These are phyloP conservation scores for Muntiacus reevesi DNA, from an alignment of 2,113 vertebrate genomes.

Conservation along the genomic window DNA sequence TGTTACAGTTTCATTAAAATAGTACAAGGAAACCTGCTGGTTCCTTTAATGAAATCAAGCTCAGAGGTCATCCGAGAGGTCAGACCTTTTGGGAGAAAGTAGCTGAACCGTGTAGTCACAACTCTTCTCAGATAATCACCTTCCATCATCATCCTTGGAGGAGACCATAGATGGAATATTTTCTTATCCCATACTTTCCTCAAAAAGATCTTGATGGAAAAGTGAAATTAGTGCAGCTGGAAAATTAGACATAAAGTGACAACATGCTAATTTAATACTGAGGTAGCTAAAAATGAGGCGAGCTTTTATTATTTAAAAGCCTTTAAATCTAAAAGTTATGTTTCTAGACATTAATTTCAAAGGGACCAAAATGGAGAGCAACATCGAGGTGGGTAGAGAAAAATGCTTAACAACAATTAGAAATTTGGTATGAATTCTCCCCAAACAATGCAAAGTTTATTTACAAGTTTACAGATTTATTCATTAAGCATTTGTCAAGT, in stretches of 20 bases:
- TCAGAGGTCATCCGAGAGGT: background rate
- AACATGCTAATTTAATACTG: background rate
- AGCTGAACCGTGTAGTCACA: accelerated
- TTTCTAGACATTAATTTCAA: background rate
- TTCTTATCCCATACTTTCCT: background rate
- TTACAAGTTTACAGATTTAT: background rate
- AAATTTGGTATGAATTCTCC: background rate
- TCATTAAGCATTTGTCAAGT: background rate
- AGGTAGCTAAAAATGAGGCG: background rate
- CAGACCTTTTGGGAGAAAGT: background rate
- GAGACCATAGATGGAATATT: background rate
- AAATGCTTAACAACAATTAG: background rate
- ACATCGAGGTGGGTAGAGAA: background rate
- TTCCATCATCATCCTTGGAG: background rate
- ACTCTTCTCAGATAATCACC: background rate
- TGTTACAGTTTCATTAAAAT: background rate
- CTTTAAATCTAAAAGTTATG: background rate
- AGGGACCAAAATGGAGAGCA: background rate
- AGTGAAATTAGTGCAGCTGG: background rate
- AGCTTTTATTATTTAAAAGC: background rate
- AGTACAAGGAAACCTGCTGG: background rate
- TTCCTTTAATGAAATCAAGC: background rate
- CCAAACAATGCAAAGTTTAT: background rate
- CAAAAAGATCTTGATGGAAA: background rate
- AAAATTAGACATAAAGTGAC: background rate